A percentile compares a stretch with the other conserved stretches of the same genome.
Evolutionary conservation across 92 coral and sea anemone genomes (phyloP).

Genomic region (Parazoanthus darwini): DNA sequence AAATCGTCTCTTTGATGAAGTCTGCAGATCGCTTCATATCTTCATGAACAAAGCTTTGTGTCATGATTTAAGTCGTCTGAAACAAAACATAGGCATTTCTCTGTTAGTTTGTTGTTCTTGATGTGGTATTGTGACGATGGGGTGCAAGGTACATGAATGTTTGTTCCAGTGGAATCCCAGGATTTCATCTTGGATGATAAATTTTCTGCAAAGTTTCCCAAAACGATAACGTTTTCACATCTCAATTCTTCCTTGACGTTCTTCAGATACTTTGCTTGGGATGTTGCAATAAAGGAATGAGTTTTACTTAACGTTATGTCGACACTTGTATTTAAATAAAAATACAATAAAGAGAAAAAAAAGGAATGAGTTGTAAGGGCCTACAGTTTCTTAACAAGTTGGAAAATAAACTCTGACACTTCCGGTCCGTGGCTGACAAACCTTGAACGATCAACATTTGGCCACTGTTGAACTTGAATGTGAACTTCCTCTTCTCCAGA

Average conservation of each 20-base stretch:
- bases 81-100: constrained; percentile 40
- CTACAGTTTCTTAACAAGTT: constrained; percentile 9
- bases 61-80: constrained; percentile 44
- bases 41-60: constrained; percentile 27
- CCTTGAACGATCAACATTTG: constrained; percentile 39
- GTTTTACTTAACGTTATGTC: no score
- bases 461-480: constrained; percentile 40
- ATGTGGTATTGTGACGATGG: constrained; percentile 38
- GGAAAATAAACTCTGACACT: constrained; percentile 29
- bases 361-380: background rate
- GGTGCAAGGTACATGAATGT: constrained; percentile 44
- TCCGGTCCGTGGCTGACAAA: constrained; percentile 19
- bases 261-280: constrained; percentile 34
- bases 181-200: constrained; percentile 36
- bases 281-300: background rate
- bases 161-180: constrained; percentile 50
- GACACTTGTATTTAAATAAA: no score
- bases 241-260: constrained; percentile 15
- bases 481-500: background rate
- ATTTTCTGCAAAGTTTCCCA: constrained; percentile 40
- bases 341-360: no score
- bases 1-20: background rate
- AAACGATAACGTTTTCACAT: constrained; percentile 29
- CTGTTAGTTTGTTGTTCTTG: constrained; percentile 26
- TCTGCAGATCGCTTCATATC: constrained; percentile 4